A percentile compares a stretch with the other conserved stretches of the same genome.
Evolutionary conservation across 1,140 invertebrate species (phyloP).

Genomic region (Lethocerus indicus): DNA sequence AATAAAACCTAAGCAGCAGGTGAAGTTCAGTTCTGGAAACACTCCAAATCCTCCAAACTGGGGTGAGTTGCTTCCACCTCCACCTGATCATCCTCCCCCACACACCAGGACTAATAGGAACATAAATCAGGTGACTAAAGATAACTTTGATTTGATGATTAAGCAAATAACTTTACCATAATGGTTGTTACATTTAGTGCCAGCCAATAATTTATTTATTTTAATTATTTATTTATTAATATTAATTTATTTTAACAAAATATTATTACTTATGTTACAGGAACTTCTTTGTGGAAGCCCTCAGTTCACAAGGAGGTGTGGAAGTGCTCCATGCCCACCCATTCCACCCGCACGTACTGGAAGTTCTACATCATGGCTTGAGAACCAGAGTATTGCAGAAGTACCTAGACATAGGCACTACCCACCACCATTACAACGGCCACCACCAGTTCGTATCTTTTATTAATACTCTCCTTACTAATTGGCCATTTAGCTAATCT

Average conservation of each 20-base stretch:
- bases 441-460: constrained; percentile 3
- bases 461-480: no score
- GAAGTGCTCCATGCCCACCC: no score
- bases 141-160: not conserved
- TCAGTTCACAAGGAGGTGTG: constrained; percentile 6
- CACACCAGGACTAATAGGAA: constrained; percentile 2
- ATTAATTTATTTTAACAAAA: not conserved
- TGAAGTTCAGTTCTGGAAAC: constrained; percentile 11
- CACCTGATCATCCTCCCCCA: constrained; percentile 12
- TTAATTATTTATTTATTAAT: not conserved
- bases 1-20: no score
- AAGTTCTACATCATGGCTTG: constrained; percentile 6
- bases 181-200: not conserved
- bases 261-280: not conserved
- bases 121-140: constrained; percentile 6
- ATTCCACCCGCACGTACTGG: constrained; percentile 8
- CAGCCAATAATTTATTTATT: not conserved
- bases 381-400: constrained; percentile 7
- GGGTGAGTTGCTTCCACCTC: constrained; percentile 13
- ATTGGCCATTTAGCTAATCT: no score
- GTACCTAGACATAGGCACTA: constrained; percentile 6
- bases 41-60: constrained; percentile 8
- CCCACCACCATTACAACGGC: constrained; percentile 7
- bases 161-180: not conserved
- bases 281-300: constrained; percentile 9